A percentile compares a stretch with the other conserved stretches of the same genome.
Evolutionary conservation across 1,140 invertebrate genomes (phyloP).

Genomic region (Atta cephalotes): DNA sequence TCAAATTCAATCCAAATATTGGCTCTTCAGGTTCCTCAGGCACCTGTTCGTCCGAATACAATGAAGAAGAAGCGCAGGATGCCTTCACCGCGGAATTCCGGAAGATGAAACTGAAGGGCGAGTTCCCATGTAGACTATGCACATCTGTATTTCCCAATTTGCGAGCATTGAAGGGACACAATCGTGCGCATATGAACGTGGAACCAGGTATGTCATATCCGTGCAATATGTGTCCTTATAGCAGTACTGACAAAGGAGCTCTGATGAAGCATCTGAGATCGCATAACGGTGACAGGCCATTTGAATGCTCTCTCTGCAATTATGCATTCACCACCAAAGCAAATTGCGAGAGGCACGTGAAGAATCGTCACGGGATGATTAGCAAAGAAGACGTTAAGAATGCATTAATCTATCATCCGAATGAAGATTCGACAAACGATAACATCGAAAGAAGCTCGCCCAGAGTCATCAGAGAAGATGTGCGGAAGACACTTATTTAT

Average conservation of each 20-base stretch:
- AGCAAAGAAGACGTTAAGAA: slow-evolving; percentile 94
- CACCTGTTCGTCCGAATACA: slow-evolving; percentile 81
- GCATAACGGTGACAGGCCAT: slow-evolving; percentile 97
- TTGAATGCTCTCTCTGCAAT: slow-evolving; percentile 96
- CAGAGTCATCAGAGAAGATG: slow-evolving; percentile 78
- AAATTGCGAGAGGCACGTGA: slow-evolving; percentile 95
- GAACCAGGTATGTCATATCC: slow-evolving; percentile 91
- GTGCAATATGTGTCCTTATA: slow-evolving; percentile 97
- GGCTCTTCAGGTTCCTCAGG: slow-evolving; percentile 82
- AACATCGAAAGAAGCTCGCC: slow-evolving; percentile 87
- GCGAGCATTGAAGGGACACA: slow-evolving; percentile 96
- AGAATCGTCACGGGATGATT: slow-evolving; percentile 95
- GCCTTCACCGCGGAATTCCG: slow-evolving; percentile 92
- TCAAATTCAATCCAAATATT: slow-evolving; percentile 76
- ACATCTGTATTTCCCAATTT: slow-evolving; percentile 94
- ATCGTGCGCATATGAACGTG: slow-evolving; percentile 90
- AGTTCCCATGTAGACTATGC: slow-evolving; percentile 96
- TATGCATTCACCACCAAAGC: slow-evolving; percentile 98
- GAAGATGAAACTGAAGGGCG: slow-evolving; percentile 94
- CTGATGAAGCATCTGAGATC: slow-evolving; percentile 95
- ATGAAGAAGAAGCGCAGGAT: slow-evolving; percentile 93
- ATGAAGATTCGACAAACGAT: slow-evolving; percentile 92
- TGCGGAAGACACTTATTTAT: slow-evolving; percentile 80
- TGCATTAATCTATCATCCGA: slow-evolving; percentile 94
- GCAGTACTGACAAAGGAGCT: slow-evolving; percentile 95